These are phyloP conservation scores for Grammomys surdaster DNA, from an alignment of 2,113 vertebrate species.

Conservation along the genomic window DNA sequence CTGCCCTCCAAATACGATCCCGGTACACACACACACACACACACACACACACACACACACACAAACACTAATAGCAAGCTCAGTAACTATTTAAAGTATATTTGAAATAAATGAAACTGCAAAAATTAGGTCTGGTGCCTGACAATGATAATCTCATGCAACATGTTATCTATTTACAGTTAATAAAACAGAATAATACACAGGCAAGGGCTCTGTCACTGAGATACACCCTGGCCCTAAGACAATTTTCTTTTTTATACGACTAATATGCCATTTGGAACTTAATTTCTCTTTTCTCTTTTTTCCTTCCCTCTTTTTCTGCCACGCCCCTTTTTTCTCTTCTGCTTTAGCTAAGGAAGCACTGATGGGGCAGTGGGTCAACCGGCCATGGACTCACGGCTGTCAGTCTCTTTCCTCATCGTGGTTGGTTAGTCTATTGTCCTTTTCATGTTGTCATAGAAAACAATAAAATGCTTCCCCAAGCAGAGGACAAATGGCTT, in stretches of 20 bases:
- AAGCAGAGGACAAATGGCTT: neutral
- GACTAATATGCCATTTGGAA: neutral
- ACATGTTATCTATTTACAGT: neutral
- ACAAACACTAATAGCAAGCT: neutral
- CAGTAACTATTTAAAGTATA: neutral
- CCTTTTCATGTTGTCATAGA: too few species aligned
- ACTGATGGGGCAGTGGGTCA: neutral
- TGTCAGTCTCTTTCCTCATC: neutral
- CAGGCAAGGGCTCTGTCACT: neutral
- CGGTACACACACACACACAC: too few species aligned
- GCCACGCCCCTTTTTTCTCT: too few species aligned
- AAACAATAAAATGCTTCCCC: neutral
- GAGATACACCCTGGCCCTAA: neutral
- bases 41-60: too few species aligned
- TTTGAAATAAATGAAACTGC: slow-evolving; percentile 40
- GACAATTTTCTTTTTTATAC: neutral
- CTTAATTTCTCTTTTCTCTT: too few species aligned
- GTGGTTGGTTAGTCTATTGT: neutral
- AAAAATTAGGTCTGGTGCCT: neutral
- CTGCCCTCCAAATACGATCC: neutral
- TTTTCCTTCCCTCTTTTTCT: too few species aligned
- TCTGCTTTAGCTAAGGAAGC: neutral
- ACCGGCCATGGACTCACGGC: neutral
- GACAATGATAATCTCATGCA: neutral
- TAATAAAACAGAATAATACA: neutral